Evolutionary conservation across 2,797 vertebrate genomes (phyloP).

Genomic region (Tympanoctomys barrerae): DNA sequence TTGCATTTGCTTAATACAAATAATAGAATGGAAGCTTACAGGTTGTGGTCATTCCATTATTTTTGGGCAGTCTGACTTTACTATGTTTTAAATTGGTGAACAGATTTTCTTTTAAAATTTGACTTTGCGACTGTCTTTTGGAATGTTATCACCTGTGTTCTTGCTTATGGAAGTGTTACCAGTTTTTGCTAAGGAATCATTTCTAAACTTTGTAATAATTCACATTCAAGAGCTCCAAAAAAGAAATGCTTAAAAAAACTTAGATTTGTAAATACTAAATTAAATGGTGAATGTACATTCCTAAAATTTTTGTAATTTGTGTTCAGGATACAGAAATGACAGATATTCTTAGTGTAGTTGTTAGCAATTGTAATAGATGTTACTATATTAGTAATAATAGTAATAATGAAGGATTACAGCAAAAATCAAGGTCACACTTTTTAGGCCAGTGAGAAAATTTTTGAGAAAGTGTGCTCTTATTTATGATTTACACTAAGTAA

Average conservation of each 20-base stretch:
- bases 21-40: neutral
- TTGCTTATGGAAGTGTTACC: neutral
- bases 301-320: neutral
- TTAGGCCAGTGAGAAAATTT: neutral
- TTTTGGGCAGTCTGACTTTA: conserved; percentile 19
- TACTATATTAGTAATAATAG: neutral
- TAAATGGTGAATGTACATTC: neutral
- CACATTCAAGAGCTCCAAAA: neutral
- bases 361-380: neutral
- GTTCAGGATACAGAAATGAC: neutral
- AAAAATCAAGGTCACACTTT: neutral
- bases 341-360: neutral
- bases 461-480: neutral
- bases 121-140: neutral
- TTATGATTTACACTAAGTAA: neutral
- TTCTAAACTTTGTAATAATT: conserved; percentile 43
- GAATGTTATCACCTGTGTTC: neutral
- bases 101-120: conserved; percentile 37
- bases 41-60: neutral
- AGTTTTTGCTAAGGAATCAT: conserved; percentile 2
- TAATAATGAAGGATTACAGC: neutral
- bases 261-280: neutral
- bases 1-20: neutral
- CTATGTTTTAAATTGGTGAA: neutral
- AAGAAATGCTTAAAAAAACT: neutral